Conservation (phyloP, 2,888 invertebrate genomes). For the Synergus laeviventris region DNA sequence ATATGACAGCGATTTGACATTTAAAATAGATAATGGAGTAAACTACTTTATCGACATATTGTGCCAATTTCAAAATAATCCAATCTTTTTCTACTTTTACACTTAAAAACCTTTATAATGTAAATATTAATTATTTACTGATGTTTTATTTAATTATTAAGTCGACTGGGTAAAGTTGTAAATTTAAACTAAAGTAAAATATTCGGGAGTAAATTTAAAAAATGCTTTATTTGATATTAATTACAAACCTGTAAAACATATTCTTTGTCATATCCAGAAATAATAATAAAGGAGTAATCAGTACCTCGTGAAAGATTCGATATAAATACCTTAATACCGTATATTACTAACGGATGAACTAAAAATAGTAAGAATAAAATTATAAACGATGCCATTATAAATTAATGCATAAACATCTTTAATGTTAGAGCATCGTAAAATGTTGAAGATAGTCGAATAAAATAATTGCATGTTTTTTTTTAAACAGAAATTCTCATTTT, state of each 20-base stretch:
- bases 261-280: slow-evolving; percentile 29
- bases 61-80: not conserved
- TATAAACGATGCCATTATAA: slow-evolving; percentile 12
- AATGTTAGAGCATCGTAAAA: slow-evolving; percentile 6
- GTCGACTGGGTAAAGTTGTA: too few relatives aligned
- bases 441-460: not conserved
- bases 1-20: too few relatives aligned
- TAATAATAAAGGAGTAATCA: slow-evolving; percentile 40
- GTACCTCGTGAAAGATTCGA: slow-evolving; percentile 30
- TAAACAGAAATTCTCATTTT: not conserved
- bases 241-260: slow-evolving; percentile 41
- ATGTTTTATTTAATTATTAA: too few relatives aligned
- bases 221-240: slow-evolving; percentile 44
- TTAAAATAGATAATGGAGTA: not conserved
- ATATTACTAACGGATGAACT: slow-evolving; percentile 29
- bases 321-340: slow-evolving; percentile 41
- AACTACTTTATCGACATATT: not conserved
- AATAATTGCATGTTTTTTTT: slow-evolving; percentile 22
- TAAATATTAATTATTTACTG: too few relatives aligned
- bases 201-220: slow-evolving; percentile 27
- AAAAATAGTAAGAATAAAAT: slow-evolving; percentile 34
- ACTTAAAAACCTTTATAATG: too few relatives aligned
- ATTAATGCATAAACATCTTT: slow-evolving; percentile 17
- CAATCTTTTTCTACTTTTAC: too few relatives aligned
- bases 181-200: not conserved